A percentile compares a stretch with the other conserved stretches of the same genome.
phyloP scores from a whole-genome alignment of 2,888 invertebrate species.

The Euplexia lucipara region DNA sequence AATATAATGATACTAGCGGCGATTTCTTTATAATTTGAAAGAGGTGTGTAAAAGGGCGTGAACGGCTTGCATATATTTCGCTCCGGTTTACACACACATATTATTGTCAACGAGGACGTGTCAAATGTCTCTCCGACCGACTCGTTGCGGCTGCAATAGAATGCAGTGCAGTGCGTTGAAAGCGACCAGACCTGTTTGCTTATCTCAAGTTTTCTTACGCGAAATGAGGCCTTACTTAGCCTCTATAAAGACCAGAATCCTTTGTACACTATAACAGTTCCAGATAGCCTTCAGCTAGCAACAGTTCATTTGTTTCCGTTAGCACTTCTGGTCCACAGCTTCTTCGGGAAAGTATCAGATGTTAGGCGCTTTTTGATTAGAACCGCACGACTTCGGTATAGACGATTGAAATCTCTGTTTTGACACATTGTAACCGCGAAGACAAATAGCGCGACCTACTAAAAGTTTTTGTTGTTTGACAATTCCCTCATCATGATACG shows the following conservation, averaged over 20 bases:
- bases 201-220: constrained; percentile 70
- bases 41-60: constrained; percentile 51
- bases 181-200: constrained; percentile 85
- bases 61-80: constrained; percentile 70
- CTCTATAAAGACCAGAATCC: constrained; percentile 65
- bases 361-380: constrained; percentile 83
- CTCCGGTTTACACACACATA: constrained; percentile 79
- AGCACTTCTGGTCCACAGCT: constrained; percentile 82
- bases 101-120: constrained; percentile 85
- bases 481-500: constrained; percentile 63
- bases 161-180: constrained; percentile 84
- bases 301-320: constrained; percentile 89
- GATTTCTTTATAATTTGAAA: constrained; percentile 37
- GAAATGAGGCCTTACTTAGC: constrained; percentile 69
- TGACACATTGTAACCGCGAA: constrained; percentile 69
- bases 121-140: constrained; percentile 87
- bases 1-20: too few relatives aligned
- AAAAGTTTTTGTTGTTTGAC: constrained; percentile 65
- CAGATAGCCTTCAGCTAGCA: constrained; percentile 82
- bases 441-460: constrained; percentile 71
- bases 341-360: constrained; percentile 85
- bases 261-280: constrained; percentile 59
- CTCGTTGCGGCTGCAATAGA: constrained; percentile 86
- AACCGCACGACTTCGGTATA: constrained; percentile 78
- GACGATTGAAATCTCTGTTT: constrained; percentile 65